Percentiles rank a stretch among this genome's conserved stretches.
Evolutionary conservation across 1,140 invertebrate species (phyloP).

Genomic region (Neocloeon triangulifer): DNA sequence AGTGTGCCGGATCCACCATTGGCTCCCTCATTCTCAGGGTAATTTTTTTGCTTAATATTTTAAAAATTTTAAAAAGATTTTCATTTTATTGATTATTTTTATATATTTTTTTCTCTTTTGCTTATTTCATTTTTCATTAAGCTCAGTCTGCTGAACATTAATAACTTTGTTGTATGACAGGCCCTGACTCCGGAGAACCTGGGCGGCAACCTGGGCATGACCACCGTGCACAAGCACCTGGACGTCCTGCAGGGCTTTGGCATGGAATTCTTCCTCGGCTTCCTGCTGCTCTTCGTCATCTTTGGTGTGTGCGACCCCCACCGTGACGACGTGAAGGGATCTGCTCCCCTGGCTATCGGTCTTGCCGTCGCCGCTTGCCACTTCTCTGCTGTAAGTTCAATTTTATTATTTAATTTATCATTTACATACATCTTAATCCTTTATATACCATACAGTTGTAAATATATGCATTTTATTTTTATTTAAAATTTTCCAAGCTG

Average conservation of each 20-base stretch:
- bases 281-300: constrained; percentile 68
- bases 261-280: constrained; percentile 74
- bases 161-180: constrained; percentile 14
- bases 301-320: constrained; percentile 63
- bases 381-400: constrained; percentile 48
- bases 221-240: constrained; percentile 28
- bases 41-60: constrained; percentile 8
- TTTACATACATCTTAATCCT: neutral
- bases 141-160: neutral
- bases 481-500: no score
- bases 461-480: no score
- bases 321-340: constrained; percentile 47
- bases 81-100: no score
- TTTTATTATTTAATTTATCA: constrained; percentile 15
- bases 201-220: constrained; percentile 33
- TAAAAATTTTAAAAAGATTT: neutral
- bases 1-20: constrained; percentile 61
- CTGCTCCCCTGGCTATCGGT: constrained; percentile 73
- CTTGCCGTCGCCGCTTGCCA: constrained; percentile 70
- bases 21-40: constrained; percentile 48
- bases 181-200: constrained; percentile 33
- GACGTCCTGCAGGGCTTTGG: constrained; percentile 55
- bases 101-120: no score
- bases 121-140: neutral
- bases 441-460: no score